A percentile compares a stretch with the other conserved stretches of the same genome.
Evolutionary conservation across 2,888 invertebrate genomes (phyloP).

Genomic region (Vandiemenella viatica): DNA sequence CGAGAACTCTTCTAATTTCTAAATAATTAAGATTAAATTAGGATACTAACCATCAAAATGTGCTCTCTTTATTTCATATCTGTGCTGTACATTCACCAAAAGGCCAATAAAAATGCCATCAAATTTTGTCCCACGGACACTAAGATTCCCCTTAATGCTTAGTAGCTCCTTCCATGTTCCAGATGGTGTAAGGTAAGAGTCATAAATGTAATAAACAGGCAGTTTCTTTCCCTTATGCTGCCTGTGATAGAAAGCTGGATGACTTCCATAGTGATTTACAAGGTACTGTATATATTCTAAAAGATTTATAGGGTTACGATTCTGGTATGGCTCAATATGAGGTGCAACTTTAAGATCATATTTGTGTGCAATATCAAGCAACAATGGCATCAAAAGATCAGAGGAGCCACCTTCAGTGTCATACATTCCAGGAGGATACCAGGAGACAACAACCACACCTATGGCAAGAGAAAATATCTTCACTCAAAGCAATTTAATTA

Average conservation of each 20-base stretch:
- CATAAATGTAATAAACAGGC: slow-evolving; percentile 49
- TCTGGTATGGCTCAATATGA: slow-evolving; percentile 42
- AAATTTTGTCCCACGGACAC: slow-evolving; percentile 35
- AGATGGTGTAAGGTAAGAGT: slow-evolving; percentile 40
- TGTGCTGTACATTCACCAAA: slow-evolving; percentile 37
- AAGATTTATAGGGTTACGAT: slow-evolving; percentile 34
- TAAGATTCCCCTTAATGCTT: slow-evolving; percentile 29
- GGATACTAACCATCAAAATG: slow-evolving; percentile 34
- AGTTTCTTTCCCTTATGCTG: slow-evolving; percentile 24
- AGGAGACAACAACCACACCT: slow-evolving; percentile 42
- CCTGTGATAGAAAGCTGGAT: slow-evolving; percentile 38
- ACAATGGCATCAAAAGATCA: slow-evolving; percentile 27
- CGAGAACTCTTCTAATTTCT: too few relatives aligned
- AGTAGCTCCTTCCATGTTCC: slow-evolving; percentile 37
- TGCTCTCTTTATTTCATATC: slow-evolving; percentile 34
- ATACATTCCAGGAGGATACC: slow-evolving; percentile 33
- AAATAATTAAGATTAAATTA: too few relatives aligned
- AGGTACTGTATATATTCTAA: slow-evolving; percentile 32
- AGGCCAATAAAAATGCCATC: slow-evolving; percentile 45
- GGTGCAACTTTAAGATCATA: slow-evolving; percentile 39
- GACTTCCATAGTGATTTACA: slow-evolving; percentile 32
- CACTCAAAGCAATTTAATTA: too few relatives aligned
- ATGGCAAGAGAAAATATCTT: slow-evolving; percentile 8
- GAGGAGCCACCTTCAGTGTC: slow-evolving; percentile 24
- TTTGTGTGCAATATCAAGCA: slow-evolving; percentile 30